Percentiles rank a stretch among this genome's conserved stretches.
These are phyloP conservation scores for Orius insidiosus DNA, from an alignment of 1,140 invertebrate species.

Conservation along the genomic window DNA sequence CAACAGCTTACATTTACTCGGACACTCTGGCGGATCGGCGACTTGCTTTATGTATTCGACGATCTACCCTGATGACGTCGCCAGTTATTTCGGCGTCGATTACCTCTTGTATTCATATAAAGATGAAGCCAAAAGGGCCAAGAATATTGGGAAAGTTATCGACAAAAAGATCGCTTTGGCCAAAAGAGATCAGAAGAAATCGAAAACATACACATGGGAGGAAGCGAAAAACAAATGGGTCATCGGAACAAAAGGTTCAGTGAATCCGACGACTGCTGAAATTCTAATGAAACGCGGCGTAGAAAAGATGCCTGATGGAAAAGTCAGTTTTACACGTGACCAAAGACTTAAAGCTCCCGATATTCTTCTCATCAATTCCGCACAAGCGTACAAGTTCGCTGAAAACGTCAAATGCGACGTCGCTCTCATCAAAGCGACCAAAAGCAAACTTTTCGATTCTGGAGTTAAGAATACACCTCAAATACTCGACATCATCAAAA, in stretches of 20 bases:
- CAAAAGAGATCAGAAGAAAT: slow-evolving; percentile 25
- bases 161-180: slow-evolving; percentile 51
- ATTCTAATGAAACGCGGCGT: slow-evolving; percentile 56
- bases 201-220: slow-evolving; percentile 11
- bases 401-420: slow-evolving; percentile 51
- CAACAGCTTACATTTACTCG: slow-evolving; percentile 54
- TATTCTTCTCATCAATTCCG: slow-evolving; percentile 45
- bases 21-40: slow-evolving; percentile 64
- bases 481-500: slow-evolving; percentile 44
- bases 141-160: slow-evolving; percentile 43
- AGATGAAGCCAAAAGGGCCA: slow-evolving; percentile 42
- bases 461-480: slow-evolving; percentile 39
- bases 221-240: slow-evolving; percentile 24
- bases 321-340: slow-evolving; percentile 50
- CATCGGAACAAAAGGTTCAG: slow-evolving; percentile 47
- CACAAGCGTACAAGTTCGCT: slow-evolving; percentile 48
- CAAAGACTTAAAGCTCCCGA: slow-evolving; percentile 34
- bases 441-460: slow-evolving; percentile 44
- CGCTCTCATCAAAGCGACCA: slow-evolving; percentile 50
- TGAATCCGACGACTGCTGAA: slow-evolving; percentile 43
- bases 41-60: slow-evolving; percentile 63
- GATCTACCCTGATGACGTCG: slow-evolving; percentile 50
- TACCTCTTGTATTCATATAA: slow-evolving; percentile 32
- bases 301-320: slow-evolving; percentile 26
- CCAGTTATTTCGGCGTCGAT: slow-evolving; percentile 15